Percentiles rank a stretch among this genome's conserved stretches.
Conservation (phyloP, 2,797 vertebrate genomes). For the Miichthys miiuy region DNA sequence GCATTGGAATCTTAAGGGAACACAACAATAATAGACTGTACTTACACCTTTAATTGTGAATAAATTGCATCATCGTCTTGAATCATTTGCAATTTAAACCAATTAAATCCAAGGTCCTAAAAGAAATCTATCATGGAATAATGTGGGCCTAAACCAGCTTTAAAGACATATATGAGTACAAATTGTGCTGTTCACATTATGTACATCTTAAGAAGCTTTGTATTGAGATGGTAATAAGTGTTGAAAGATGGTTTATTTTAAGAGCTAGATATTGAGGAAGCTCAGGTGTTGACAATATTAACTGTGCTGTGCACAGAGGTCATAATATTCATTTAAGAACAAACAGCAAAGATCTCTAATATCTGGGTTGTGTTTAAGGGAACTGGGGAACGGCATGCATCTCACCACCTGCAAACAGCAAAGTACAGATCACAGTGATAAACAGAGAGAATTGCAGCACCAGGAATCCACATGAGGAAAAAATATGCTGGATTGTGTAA, state of each 20-base stretch:
- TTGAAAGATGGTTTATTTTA: slow-evolving; percentile 16
- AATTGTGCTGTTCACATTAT: background rate
- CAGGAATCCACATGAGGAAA: slow-evolving; percentile 47
- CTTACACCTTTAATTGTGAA: slow-evolving; percentile 9
- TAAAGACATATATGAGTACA: background rate
- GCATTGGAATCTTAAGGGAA: slow-evolving; percentile 12
- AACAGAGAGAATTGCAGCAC: slow-evolving; percentile 26
- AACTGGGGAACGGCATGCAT: slow-evolving; percentile 19
- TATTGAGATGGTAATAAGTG: slow-evolving; percentile 8
- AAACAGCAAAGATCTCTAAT: slow-evolving; percentile 28
- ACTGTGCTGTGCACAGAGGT: background rate
- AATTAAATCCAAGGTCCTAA: background rate
- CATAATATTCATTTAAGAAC: slow-evolving; percentile 28
- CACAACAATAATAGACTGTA: background rate
- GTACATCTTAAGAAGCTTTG: background rate
- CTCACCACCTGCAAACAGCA: slow-evolving; percentile 32
- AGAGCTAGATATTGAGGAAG: background rate
- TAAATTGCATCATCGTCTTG: slow-evolving; percentile 1
- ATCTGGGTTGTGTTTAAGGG: slow-evolving; percentile 37
- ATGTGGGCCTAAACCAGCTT: background rate
- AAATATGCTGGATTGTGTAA: slow-evolving; percentile 27
- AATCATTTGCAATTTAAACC: slow-evolving; percentile 9
- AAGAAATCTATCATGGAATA: background rate
- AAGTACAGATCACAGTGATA: slow-evolving; percentile 38
- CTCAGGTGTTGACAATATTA: slow-evolving; percentile 13